Base-by-base conservation (phyloP, 2,888 invertebrate species). In the Drosophila prolongata region DNA sequence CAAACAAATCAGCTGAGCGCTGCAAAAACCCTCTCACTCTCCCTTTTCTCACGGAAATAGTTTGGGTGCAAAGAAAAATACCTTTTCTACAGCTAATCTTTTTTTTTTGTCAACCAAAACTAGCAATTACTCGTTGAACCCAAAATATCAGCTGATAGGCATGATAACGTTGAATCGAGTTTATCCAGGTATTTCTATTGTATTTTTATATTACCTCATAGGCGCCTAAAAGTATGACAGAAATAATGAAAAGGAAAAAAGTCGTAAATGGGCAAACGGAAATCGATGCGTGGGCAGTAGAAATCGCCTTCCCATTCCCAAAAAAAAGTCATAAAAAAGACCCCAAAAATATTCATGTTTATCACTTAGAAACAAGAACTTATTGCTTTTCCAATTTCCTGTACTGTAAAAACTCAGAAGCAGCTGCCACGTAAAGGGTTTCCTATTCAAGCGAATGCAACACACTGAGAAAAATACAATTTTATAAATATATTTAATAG, bases 1-100 rank as follows among this genome's bases (percentile, higher is more conserved):
- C 82, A 87, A 81, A 85, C 79, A 82, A 80, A 86, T 76, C 68
- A 68, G 65, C 65, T 66, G 52, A 52, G 64, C 64, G 30, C 24
- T 16, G 44, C 68, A 8, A 47, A 47, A 34, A 35, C 16, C n/a
- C 30, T 24, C 46, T 60, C 40, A 19, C 56, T 42, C 61, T 47
- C 61, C 6, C 19, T n/a, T 42, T 10, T 14, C 38, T 24, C 37
- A 30, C 24, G 11, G 34, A 46, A 38, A 55, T 19, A 43, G 19
- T 9, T 35, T 47, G 61, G 47, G 61, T 34, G 61, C 13, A 62
- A 38, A 8, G 27, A 24, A 27, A 35, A 35, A n/a, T 40, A 47
- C 19, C 46, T 40, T 30, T 38, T 24, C 24, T 47, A 53, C 14
- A 6, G 44, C 35, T 11, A 43, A 43, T 44, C 44, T 44, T 24